A percentile compares a stretch with the other conserved stretches of the same genome.
Evolutionary conservation across 2,888 invertebrate species (phyloP).

Genomic region (Seira ritae): DNA sequence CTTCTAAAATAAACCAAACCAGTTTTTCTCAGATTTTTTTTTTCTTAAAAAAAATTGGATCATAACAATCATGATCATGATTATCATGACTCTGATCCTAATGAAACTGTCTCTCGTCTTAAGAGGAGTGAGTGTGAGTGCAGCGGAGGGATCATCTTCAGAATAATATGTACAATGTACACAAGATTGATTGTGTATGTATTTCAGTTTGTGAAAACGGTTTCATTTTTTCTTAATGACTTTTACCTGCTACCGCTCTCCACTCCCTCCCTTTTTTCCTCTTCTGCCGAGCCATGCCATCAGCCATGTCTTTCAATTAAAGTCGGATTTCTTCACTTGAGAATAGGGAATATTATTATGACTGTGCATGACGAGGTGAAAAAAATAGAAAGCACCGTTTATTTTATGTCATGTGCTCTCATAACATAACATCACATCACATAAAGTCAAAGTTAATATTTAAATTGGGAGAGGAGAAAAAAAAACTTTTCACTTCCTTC

Average conservation of each 20-base stretch:
- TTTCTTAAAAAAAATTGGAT: background rate
- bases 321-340: background rate
- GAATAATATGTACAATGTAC: slow-evolving; percentile 7
- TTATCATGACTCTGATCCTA: slow-evolving; percentile 19
- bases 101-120: background rate
- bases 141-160: background rate
- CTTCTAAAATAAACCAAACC: slow-evolving; percentile 9
- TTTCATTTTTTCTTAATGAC: no score
- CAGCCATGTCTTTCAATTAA: background rate
- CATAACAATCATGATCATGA: slow-evolving; percentile 42
- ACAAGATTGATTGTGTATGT: background rate
- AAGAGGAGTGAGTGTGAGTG: background rate
- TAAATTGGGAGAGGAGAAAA: background rate
- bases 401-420: no score
- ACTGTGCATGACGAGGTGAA: no score
- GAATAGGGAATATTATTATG: no score
- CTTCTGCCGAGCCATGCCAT: no score
- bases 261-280: no score
- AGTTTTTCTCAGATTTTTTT: slow-evolving; percentile 14
- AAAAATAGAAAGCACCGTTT: no score
- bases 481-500: background rate
- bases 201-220: no score
- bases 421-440: no score
- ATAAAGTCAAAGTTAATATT: background rate
- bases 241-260: no score